phyloP scores from a whole-genome alignment of 2,797 vertebrate species.

The Mionectes olivaceus region DNA sequence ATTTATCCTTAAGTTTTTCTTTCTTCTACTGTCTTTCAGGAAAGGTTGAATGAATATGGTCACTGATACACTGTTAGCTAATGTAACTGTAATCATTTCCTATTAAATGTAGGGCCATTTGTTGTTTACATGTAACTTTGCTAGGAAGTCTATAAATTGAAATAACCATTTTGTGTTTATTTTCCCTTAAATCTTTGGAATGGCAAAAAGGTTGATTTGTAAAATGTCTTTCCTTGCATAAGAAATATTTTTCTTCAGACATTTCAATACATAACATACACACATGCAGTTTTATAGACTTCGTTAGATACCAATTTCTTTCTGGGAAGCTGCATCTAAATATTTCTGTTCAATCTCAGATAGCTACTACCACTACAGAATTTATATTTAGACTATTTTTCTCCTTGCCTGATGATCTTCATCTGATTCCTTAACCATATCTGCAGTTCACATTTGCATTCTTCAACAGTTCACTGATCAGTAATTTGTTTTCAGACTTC shows the following conservation, averaged over 20 bases:
- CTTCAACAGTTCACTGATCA: constrained; percentile 87
- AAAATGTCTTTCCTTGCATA: background rate
- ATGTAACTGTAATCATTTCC: background rate
- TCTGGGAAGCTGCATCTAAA: background rate
- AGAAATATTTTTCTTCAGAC: background rate
- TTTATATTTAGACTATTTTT: background rate
- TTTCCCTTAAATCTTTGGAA: background rate
- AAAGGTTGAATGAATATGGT: background rate
- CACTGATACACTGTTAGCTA: background rate
- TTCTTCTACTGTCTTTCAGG: background rate
- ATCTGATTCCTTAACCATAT: constrained; percentile 50
- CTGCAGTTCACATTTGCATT: constrained; percentile 80
- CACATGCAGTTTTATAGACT: background rate
- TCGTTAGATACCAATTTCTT: background rate
- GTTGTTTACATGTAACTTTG: background rate
- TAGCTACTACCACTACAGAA: background rate
- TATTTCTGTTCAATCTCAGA: background rate
- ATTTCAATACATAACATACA: background rate
- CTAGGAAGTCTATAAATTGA: background rate
- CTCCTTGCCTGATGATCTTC: background rate
- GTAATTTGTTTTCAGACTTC: constrained; percentile 87
- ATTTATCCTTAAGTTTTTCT: background rate
- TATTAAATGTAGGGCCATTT: background rate
- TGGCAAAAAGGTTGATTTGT: background rate
- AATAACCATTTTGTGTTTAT: background rate